A percentile compares a stretch with the other conserved stretches of the same genome.
phyloP scores from a whole-genome alignment of 2,797 vertebrate genomes.

The Odontamblyopus lacepedii region DNA sequence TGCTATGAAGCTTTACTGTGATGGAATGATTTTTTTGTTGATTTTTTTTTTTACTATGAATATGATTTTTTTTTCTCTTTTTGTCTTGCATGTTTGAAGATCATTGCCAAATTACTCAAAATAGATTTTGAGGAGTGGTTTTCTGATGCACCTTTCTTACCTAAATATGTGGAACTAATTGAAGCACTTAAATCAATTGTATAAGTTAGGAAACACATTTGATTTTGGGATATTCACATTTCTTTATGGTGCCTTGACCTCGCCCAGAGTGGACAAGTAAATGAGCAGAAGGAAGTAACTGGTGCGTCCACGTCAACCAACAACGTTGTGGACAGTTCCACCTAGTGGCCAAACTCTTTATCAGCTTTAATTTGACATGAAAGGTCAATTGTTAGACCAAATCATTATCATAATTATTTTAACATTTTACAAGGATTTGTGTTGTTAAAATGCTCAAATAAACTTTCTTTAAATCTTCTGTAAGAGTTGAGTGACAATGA shows the following conservation, averaged over 20 bases:
- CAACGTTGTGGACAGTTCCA: conserved; percentile 40
- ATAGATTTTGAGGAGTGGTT: not conserved
- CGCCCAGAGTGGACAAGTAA: not conserved
- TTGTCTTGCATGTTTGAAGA: not conserved
- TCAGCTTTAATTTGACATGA: conserved; percentile 6
- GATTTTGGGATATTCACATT: conserved; percentile 19
- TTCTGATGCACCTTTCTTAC: not conserved
- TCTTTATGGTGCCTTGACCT: conserved; percentile 51
- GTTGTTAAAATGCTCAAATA: conserved; percentile 10
- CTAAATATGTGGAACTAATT: not conserved
- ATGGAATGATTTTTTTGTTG: conserved; percentile 15
- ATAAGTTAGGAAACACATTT: not conserved
- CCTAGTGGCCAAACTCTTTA: conserved; percentile 45
- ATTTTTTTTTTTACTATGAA: not conserved
- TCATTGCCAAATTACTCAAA: not conserved
- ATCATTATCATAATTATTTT: not conserved
- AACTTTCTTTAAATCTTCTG: not conserved
- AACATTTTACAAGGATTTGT: not conserved
- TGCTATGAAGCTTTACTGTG: conserved; percentile 18
- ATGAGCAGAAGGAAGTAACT: not conserved
- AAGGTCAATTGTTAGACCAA: not conserved
- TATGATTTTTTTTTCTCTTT: not conserved
- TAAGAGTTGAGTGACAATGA: not conserved
- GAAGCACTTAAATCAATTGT: not conserved
- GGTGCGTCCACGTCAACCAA: not conserved